phyloP scores from a whole-genome alignment of 2,888 invertebrate genomes.

The Eulithis testata region DNA sequence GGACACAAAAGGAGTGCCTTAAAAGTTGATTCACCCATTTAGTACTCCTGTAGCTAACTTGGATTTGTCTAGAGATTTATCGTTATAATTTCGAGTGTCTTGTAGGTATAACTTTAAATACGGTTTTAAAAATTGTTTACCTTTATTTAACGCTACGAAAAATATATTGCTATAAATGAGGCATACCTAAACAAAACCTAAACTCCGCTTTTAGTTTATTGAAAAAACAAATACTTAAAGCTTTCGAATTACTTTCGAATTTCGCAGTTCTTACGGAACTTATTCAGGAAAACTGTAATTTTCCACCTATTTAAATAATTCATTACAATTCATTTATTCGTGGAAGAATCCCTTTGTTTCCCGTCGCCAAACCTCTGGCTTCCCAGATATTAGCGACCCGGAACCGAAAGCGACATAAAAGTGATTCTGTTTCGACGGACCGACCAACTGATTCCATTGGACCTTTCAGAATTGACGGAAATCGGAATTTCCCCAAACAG shows the following conservation, averaged over 20 bases:
- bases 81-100: neutral
- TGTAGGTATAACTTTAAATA: neutral
- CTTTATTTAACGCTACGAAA: no score
- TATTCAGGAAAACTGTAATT: slow-evolving; percentile 5
- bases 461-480: slow-evolving; percentile 70
- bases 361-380: slow-evolving; percentile 17
- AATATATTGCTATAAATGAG: no score
- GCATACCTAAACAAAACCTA: no score
- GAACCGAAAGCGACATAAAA: slow-evolving; percentile 63
- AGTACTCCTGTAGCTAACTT: slow-evolving; percentile 19
- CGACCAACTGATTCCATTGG: slow-evolving; percentile 69
- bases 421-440: slow-evolving; percentile 64
- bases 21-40: no score
- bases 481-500: slow-evolving; percentile 65
- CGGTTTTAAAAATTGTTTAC: neutral
- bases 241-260: no score
- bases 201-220: no score
- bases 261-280: slow-evolving; percentile 1
- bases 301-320: slow-evolving; percentile 7
- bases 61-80: slow-evolving; percentile 14
- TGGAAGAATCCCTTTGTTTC: slow-evolving; percentile 18
- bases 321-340: slow-evolving; percentile 19
- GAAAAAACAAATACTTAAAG: no score
- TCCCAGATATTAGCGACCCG: slow-evolving; percentile 35
- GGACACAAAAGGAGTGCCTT: no score